Evolutionary conservation across 64 coral and sea anemone species (phyloP), one percentile per base, ranked within the genome.

Genomic region (Cladopsammia gracilis): DNA sequence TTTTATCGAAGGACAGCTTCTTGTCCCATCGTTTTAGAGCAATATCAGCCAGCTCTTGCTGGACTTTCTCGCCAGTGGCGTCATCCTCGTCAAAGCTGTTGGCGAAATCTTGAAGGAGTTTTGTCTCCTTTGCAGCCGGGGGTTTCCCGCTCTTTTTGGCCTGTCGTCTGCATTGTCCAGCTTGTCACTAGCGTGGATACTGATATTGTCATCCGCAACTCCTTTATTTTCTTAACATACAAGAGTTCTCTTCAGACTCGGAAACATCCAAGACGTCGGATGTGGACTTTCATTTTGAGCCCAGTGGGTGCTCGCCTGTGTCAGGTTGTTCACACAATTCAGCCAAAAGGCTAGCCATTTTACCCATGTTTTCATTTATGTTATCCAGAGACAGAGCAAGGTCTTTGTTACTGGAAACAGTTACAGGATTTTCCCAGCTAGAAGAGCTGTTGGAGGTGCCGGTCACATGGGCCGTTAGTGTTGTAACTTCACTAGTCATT

Each of bases 91-190:
- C 6, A 18, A 3, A 77, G 10, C 51, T 53, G 51, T 53, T 53
- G 47, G 47, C 75, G 2, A 77, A 20, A 77, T 77, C 47, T 77
- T 77, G 75, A 19, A 77, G 48, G 15, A 77, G 48, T 10, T 77
- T 77, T 77, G 75, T 52, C 14, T 77, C 75, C 52, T 16, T 51
- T 2, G 75, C 13, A n/a, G n/a, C n/a, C n/a, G 13, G 75, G 7
- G 14, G 2, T 77, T 77, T 77, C 75, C 75, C 75, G 48, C 75
- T 77, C 9, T 77, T 77, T 77, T 52, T 77, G 75, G 47, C 75
- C 48, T 62, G 18, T 82, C 57, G 24, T 44, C 10, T 62, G 12
- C 57, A 1, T 62, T 24, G 25, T 64, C 79, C 23, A 62, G 57
- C 3, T 82, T 51, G 11, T 44, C 79, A 3, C 61, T 48, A 45